Evolutionary conservation across 92 coral and sea anemone species (phyloP).

Genomic region (Plumapathes pennacea): DNA sequence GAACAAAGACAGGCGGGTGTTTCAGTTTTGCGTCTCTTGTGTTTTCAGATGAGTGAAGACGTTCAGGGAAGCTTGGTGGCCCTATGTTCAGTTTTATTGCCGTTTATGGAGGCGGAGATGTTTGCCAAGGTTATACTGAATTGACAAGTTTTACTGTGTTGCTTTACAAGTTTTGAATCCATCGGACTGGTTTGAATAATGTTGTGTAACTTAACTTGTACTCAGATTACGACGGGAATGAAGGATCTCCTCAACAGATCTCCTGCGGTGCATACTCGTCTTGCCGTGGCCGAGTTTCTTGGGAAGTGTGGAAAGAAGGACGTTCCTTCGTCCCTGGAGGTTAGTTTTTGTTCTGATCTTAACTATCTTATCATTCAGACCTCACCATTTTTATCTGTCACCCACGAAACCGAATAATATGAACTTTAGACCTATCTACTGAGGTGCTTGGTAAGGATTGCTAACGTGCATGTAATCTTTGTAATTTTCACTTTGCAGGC

Average conservation of each 20-base stretch:
- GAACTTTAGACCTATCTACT: background rate
- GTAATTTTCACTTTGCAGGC: slow-evolving; percentile 44
- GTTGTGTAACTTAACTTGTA: too few species aligned
- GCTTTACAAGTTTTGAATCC: too few species aligned
- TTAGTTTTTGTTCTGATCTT: slow-evolving; percentile 1
- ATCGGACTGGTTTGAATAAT: too few species aligned
- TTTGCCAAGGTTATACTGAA: slow-evolving; percentile 86
- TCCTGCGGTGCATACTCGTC: slow-evolving; percentile 13
- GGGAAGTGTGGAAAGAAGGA: slow-evolving; percentile 69
- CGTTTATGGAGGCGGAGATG: slow-evolving; percentile 58
- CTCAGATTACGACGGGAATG: slow-evolving; percentile 32
- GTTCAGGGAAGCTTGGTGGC: slow-evolving; percentile 54
- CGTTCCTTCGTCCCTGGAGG: slow-evolving; percentile 58
- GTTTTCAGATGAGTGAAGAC: slow-evolving; percentile 40
- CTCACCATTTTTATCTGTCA: too few species aligned
- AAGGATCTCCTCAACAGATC: slow-evolving; percentile 13
- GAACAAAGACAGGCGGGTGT: too few species aligned
- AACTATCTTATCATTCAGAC: too few species aligned
- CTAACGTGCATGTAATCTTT: background rate
- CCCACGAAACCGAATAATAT: too few species aligned
- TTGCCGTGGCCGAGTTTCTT: slow-evolving; percentile 60
- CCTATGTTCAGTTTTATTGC: slow-evolving; percentile 53
- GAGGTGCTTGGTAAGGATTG: background rate
- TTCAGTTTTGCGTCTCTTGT: background rate
- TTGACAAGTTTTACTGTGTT: too few species aligned